Evolutionary conservation across 2,888 invertebrate genomes (phyloP), one percentile per base, ranked within the genome.

Genomic region (Erebia ligea): DNA sequence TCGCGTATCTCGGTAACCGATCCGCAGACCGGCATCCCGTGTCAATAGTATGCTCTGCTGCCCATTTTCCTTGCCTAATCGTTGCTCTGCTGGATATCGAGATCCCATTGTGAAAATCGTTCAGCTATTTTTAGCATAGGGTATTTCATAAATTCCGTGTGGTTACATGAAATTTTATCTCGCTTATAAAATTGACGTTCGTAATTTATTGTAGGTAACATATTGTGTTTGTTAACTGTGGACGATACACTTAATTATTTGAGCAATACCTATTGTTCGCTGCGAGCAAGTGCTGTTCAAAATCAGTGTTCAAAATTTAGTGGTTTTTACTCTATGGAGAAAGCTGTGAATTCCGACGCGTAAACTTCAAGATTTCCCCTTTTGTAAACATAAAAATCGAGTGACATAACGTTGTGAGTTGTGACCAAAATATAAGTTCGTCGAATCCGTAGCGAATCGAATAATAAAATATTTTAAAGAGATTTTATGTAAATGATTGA

Each of bases 21-120:
- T 85, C 83, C 82, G 80, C 82, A 83, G 61, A 57, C 58, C 71
- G 61, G 54, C 56, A 45, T 67, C 72, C 85, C 78, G 82, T 85
- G 86, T 86, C 86, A 84, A 76, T 86, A 81, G 79, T 82, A 86
- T 85, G 86, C 86, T 84, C 79, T 83, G 85, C 78, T 84, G 86
- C 84, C 82, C 85, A 80, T 83, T 83, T 17, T 86, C 83, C 80
- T 83, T 80, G 81, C 78, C 80, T 80, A 79, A 80, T 85, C 80
- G 82, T 84, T 86, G 84, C 83, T 85, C 83, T 83, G 82, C 82
- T 84, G 82, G 83, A 86, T 86, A 86, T 82, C 81, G 82, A 86
- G 82, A 86, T 84, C 82, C 84, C 79, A 82, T 83, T 83, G 85
- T 85, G 82, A 85, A 87, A 86, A 88, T 78, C 81, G 74, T 76